phyloP scores from a whole-genome alignment of 2,797 vertebrate genomes.

The Euthynnus affinis region DNA sequence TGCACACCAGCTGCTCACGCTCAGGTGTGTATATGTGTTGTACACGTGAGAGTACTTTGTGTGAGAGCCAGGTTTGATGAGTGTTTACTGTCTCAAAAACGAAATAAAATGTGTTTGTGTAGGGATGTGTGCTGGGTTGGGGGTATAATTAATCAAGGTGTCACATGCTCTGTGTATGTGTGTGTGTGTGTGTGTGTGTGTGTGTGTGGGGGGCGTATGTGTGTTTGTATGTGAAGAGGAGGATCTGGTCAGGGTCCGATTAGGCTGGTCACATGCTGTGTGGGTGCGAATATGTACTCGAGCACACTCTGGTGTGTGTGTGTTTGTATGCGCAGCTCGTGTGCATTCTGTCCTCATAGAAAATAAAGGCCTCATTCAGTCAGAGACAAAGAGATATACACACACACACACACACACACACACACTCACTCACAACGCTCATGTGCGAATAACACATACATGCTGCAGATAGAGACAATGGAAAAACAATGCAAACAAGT shows the following conservation, averaged over 20 bases:
- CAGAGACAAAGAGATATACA: conserved; percentile 72
- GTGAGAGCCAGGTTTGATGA: conserved; percentile 43
- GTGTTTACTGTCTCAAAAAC: conserved; percentile 66
- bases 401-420: too few relatives aligned
- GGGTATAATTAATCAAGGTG: conserved; percentile 52
- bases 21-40: conserved; percentile 66
- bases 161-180: conserved; percentile 49
- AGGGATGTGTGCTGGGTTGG: conserved; percentile 33
- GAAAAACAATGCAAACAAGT: conserved; percentile 55
- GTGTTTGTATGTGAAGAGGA: conserved; percentile 33
- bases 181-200: conserved; percentile 33
- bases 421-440: too few relatives aligned
- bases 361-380: conserved; percentile 81
- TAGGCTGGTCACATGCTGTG: conserved; percentile 66
- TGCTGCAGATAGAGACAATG: conserved; percentile 68
- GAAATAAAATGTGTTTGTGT: conserved; percentile 61
- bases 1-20: conserved; percentile 72
- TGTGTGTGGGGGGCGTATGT: conserved; percentile 22
- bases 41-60: conserved; percentile 60
- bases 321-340: conserved; percentile 27
- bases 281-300: conserved; percentile 63
- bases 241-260: conserved; percentile 61
- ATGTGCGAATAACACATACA: conserved; percentile 68
- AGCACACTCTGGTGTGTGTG: conserved; percentile 56
- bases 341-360: conserved; percentile 52